Base-by-base conservation (phyloP, 2,113 vertebrate species). In the Merops nubicus region DNA sequence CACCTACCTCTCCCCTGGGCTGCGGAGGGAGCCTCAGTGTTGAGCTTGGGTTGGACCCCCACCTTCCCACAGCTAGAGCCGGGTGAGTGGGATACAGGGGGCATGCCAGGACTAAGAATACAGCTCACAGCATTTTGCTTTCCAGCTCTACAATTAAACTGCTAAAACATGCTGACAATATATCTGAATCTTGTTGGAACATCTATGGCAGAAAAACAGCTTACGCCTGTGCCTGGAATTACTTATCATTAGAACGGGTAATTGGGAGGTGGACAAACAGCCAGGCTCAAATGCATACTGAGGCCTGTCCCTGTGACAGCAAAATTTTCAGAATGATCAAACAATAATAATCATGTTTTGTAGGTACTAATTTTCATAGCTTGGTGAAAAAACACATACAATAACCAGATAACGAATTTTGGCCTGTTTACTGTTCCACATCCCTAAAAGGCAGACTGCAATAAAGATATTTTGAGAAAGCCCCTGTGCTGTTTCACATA, bases 121-220 rank as follows among this genome's bases (percentile, higher is more conserved):
- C 83, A 88, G n/a, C 85, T 92, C 64, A 33, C 69, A 70, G 81
- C 25, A 81, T 69, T 90, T 93, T 91, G 42, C 73, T 84, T 94
- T 95, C 40, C 68, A 92, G 83, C 47, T 91, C 76, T 68, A 48
- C 91, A 91, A 91, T 96, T 93, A 91, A 87, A 91, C 72, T 82
- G 76, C 64, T 87, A 85, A 84, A 92, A 85, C 76, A 62, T 78
- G 83, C 87, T 95, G 85, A 96, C 88, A 95, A 36, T 91, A 82
- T 81, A 53, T 85, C 82, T 91, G 83, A 93, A 89, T 89, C 60
- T 84, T 96, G 85, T 93, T 95, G 84, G 48, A 93, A 68, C 25
- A 88, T 91, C 79, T 92, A 89, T 38, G 29, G 67, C 65, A 89
- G 50, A 54, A 87, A 92, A 89, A 42, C 42, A 87, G 69, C 63